A percentile compares a stretch with the other conserved stretches of the same genome.
Evolutionary conservation across 2,888 invertebrate genomes (phyloP).

Genomic region (Ornithoptera alexandrae): DNA sequence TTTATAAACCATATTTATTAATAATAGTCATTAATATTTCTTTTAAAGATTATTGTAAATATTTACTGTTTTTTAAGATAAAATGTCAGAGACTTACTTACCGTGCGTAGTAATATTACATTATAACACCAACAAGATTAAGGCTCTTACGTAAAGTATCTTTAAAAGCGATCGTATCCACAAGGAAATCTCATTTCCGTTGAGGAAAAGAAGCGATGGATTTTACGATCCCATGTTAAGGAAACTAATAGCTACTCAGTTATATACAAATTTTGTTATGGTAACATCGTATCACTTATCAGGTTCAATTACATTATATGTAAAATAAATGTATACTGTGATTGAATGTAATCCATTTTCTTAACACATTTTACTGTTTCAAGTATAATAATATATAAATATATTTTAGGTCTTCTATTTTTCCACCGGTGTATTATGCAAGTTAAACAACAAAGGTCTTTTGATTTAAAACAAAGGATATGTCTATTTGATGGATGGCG

Average conservation of each 20-base stretch:
- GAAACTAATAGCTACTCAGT: not conserved
- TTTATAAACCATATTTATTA: not conserved
- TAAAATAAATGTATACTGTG: no score
- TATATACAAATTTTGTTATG: not conserved
- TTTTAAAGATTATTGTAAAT: not conserved
- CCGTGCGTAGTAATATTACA: not conserved
- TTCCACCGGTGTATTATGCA: no score
- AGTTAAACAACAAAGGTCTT: no score
- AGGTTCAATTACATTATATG: no score
- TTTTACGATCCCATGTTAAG: not conserved
- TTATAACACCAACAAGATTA: not conserved
- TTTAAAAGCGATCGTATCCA: constrained; percentile 5
- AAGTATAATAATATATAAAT: no score
- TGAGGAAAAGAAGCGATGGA: not conserved
- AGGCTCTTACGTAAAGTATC: not conserved
- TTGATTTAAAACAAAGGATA: no score
- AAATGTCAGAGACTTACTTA: not conserved
- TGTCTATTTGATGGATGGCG: no score
- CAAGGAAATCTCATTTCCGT: constrained; percentile 3
- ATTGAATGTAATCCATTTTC: no score
- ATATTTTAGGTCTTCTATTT: no score
- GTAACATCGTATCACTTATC: not conserved
- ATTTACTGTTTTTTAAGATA: not conserved
- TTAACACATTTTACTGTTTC: no score
- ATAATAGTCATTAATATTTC: not conserved